Evolutionary conservation across 2,113 vertebrate species (phyloP).

Genomic region (Isurus oxyrinchus): DNA sequence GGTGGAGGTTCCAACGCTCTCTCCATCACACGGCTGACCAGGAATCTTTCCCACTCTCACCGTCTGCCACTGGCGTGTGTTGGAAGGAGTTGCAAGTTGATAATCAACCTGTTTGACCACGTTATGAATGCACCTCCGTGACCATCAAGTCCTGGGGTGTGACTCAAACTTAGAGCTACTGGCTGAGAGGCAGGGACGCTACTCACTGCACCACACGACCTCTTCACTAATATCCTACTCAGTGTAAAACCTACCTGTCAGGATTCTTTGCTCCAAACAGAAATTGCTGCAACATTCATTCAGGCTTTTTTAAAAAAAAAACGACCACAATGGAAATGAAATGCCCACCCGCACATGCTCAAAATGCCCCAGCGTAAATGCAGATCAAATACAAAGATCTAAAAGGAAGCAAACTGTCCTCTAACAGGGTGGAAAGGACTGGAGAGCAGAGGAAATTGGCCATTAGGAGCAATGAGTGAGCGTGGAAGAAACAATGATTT

Average conservation of each 20-base stretch:
- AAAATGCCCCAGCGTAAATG: neutral
- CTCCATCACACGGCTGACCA: neutral
- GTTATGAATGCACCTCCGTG: neutral
- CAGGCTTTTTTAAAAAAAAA: neutral
- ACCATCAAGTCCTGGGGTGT: neutral
- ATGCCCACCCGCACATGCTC: too few relatives aligned
- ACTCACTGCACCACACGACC: neutral
- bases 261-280: neutral
- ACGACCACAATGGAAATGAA: neutral
- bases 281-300: neutral
- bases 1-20: neutral
- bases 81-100: too few relatives aligned
- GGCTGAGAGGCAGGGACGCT: neutral
- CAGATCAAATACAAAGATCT: neutral
- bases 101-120: neutral
- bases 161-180: neutral
- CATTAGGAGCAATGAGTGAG: neutral
- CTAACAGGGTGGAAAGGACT: neutral
- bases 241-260: neutral
- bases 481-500: conserved; percentile 16
- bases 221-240: neutral
- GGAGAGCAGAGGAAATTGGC: neutral
- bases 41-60: neutral
- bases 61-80: neutral
- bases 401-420: neutral